Percentiles rank a stretch among this genome's conserved stretches.
These are phyloP conservation scores for Ethmia dodecea DNA, from an alignment of 2,888 invertebrate species.

Conservation along the genomic window DNA sequence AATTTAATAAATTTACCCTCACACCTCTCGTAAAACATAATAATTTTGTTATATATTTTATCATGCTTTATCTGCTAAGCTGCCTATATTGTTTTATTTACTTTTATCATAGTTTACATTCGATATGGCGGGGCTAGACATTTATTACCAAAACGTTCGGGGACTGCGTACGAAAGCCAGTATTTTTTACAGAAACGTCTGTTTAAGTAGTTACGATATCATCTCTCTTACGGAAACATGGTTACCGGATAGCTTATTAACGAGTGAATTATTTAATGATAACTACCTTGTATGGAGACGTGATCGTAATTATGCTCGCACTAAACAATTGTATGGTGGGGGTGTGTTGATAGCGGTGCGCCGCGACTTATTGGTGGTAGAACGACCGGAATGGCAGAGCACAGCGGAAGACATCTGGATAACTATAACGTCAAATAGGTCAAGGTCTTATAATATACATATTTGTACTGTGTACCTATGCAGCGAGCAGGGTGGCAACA, in stretches of 20 bases:
- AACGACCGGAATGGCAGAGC: neutral
- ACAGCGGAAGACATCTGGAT: constrained; percentile 3
- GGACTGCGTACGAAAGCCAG: constrained; percentile 5
- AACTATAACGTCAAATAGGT: neutral
- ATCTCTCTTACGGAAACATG: constrained; percentile 13
- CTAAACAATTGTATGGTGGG: constrained; percentile 4
- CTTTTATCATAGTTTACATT: neutral
- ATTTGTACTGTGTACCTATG: constrained; percentile 3
- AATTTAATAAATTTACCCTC: too few species aligned
- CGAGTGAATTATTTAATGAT: constrained; percentile 10
- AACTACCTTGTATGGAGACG: constrained; percentile 11
- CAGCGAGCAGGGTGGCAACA: neutral
- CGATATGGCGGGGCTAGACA: constrained; percentile 3
- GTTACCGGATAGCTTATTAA: constrained; percentile 7
- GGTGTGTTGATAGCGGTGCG: constrained; percentile 5
- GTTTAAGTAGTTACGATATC: constrained; percentile 3
- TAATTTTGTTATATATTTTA: too few species aligned
- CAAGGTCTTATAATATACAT: neutral
- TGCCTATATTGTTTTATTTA: too few species aligned
- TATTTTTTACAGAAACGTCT: constrained; percentile 7
- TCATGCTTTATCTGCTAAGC: too few species aligned
- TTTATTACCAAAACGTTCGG: neutral
- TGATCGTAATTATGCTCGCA: constrained; percentile 7
- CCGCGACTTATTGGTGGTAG: neutral
- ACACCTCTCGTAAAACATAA: too few species aligned